phyloP scores from a whole-genome alignment of 2,113 vertebrate species.

The Pipra filicauda region DNA sequence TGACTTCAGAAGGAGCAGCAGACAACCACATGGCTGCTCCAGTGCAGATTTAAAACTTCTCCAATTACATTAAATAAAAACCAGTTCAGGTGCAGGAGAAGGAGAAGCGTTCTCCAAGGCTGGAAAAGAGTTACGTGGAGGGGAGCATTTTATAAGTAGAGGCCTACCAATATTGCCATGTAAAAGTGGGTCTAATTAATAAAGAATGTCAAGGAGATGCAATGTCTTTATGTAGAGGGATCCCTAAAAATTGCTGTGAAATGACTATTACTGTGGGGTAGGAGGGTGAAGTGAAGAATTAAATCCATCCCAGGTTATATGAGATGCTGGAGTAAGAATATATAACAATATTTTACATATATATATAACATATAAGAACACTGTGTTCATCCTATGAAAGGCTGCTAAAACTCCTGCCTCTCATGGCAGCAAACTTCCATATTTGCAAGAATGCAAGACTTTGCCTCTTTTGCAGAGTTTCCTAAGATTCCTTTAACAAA shows the following conservation, averaged over 20 bases:
- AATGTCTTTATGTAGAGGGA: background rate
- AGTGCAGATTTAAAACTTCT: background rate
- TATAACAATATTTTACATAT: too few relatives aligned
- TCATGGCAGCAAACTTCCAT: background rate
- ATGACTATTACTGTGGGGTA: background rate
- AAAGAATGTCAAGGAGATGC: background rate
- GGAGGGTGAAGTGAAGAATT: background rate
- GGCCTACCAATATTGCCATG: background rate
- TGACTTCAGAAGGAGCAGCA: slow-evolving; percentile 53
- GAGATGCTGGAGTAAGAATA: background rate
- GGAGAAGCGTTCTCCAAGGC: background rate
- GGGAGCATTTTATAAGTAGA: background rate
- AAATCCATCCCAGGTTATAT: background rate
- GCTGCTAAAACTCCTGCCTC: background rate
- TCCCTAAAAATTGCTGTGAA: background rate
- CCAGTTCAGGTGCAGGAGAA: background rate
- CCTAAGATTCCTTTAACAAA: background rate
- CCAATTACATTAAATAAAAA: background rate
- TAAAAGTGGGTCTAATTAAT: background rate
- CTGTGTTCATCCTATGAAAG: background rate
- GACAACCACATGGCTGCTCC: slow-evolving; percentile 26
- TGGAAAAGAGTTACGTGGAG: background rate
- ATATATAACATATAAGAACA: too few relatives aligned
- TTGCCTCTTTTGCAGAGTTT: background rate
- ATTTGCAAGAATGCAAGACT: background rate